Conservation (phyloP, 1,140 invertebrate species). For the Globodera rostochiensis region DNA sequence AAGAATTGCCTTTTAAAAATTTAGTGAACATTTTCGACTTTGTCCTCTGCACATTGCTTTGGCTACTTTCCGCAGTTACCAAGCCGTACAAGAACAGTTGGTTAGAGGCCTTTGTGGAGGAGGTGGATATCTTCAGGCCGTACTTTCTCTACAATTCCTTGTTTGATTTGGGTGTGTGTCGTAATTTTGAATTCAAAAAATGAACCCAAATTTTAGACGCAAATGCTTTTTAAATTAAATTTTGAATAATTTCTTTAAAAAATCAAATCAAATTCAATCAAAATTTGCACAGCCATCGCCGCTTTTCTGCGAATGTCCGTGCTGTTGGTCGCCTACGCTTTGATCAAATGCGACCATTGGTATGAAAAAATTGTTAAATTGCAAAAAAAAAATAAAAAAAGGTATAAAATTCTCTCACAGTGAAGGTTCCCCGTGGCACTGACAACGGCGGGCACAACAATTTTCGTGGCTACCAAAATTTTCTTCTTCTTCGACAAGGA, state of each 20-base stretch:
- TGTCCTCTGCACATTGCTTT: constrained; percentile 19
- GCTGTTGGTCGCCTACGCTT: constrained; percentile 42
- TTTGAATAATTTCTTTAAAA: background rate
- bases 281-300: constrained; percentile 32
- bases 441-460: constrained; percentile 47
- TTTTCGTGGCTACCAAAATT: constrained; percentile 55
- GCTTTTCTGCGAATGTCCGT: constrained; percentile 45
- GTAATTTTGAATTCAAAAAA: background rate
- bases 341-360: constrained; percentile 46
- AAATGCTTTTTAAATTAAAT: background rate
- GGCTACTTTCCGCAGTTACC: constrained; percentile 25
- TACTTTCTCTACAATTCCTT: constrained; percentile 47
- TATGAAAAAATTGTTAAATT: constrained; percentile 37
- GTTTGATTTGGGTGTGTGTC: constrained; percentile 36
- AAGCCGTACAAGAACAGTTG: constrained; percentile 32
- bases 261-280: background rate
- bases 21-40: constrained; percentile 27
- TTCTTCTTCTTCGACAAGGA: constrained; percentile 50
- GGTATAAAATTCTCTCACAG: constrained; percentile 6
- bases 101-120: constrained; percentile 39
- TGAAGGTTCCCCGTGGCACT: constrained; percentile 38
- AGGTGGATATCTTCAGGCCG: constrained; percentile 48
- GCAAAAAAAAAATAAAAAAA: constrained; percentile 19
- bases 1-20: background rate
- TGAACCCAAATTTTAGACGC: background rate